Conservation (phyloP, 2,888 invertebrate species). For the Ypsolopha scabrella region DNA sequence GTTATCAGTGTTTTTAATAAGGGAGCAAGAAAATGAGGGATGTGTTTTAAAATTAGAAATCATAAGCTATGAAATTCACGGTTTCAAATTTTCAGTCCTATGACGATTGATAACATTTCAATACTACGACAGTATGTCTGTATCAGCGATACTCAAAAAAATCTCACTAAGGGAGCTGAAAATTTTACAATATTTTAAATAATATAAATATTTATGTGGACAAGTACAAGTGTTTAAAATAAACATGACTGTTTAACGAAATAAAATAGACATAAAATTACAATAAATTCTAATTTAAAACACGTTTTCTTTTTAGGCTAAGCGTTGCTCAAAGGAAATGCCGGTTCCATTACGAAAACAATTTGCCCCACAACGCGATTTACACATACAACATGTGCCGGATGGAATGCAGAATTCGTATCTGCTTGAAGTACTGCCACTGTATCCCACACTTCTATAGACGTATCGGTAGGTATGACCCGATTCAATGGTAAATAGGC, state of each 20-base stretch:
- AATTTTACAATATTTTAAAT: not conserved
- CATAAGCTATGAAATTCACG: too few relatives aligned
- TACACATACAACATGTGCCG: constrained; percentile 79
- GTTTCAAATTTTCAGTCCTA: too few relatives aligned
- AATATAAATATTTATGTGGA: too few relatives aligned
- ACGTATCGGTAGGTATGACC: constrained; percentile 59
- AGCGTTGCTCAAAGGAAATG: constrained; percentile 77
- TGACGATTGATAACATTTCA: too few relatives aligned
- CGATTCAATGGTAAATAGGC: not conserved
- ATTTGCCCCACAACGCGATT: constrained; percentile 73
- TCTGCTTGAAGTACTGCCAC: constrained; percentile 72
- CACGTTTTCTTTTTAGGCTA: constrained; percentile 45
- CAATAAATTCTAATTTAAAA: too few relatives aligned
- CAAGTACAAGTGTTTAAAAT: too few relatives aligned
- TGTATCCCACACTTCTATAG: constrained; percentile 83
- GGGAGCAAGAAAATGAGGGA: too few relatives aligned
- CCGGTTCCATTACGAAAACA: constrained; percentile 75
- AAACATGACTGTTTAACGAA: not conserved
- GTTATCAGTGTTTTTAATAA: not conserved
- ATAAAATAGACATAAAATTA: not conserved
- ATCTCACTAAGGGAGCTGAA: too few relatives aligned
- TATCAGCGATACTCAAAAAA: too few relatives aligned
- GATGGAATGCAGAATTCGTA: constrained; percentile 76
- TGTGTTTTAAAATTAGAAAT: too few relatives aligned
- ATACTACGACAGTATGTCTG: too few relatives aligned